Base-by-base conservation (phyloP, 2,113 vertebrate genomes). In the Channa maculata region DNA sequence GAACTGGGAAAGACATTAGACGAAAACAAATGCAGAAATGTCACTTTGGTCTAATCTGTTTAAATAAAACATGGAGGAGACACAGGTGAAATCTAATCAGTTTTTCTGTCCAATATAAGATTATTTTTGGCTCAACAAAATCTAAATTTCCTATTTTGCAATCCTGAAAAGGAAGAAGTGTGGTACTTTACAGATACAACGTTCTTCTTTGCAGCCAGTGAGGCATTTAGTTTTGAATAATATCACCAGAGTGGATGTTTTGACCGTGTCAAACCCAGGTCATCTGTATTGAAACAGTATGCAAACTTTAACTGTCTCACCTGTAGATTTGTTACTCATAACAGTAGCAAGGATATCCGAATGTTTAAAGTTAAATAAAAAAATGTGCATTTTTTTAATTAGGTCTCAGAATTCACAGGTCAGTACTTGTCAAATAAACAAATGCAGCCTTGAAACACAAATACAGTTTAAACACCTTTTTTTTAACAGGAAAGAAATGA, bases 401-500 rank as follows among this genome's bases (percentile, higher is more conserved):
- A 14, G 6, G 5, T 43, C 48, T 52, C 3, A 63, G 15, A 71
- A 57, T 36, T 53, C 14, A 58, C 4, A 77, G 43, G 24, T 78
- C 52, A 58, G 14, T 74, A 33, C 59, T 57, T 65, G 14, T 46
- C 39, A 37, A 83, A 13, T 39, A 57, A 59, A 67, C 10, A 2
- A 6, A 67, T 51, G 33, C n/a, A 8, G 5, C 46, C 58, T 63
- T 33, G 6, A 55, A 63, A 65, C 54, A 79, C 15, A 79, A 65
- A 51, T 37, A 61, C 39, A 15, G 11, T 63, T 62, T 54, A 55
- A 64, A 64, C 53, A 81, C 55, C 24, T 49, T 39, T 53, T 24
- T 24, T 70, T 38, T 73, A 80, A 77, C 61, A 39, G 38, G 36
- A 74, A 45, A 55, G 41, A 76, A 77, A 68, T 70, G 54, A 34